Base-by-base conservation (phyloP, 2,113 vertebrate genomes). In the Apodemus sylvaticus region DNA sequence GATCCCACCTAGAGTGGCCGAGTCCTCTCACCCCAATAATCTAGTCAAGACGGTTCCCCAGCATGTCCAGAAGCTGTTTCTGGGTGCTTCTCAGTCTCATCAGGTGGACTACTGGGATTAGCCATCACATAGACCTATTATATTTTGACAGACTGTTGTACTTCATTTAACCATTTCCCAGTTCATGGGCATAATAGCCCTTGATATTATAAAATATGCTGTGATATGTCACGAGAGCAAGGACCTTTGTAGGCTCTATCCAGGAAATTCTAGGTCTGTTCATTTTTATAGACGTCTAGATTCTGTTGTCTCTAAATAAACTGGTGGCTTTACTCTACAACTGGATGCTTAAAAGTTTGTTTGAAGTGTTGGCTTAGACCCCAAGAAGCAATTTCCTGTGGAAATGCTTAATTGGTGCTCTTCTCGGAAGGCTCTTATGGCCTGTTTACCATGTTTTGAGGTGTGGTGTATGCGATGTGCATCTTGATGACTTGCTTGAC, bases 301-400 rank as follows among this genome's bases (percentile, higher is more conserved):
- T 78, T 94, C 85, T 78, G 24, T 3, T 73, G 20, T 87, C 94
- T 78, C 62, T 94, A 48, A 22, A 42, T 85, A 51, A 71, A 70
- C 17, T 31, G 2, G 6, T 53, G 60, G 68, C 55, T 95, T 92
- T 19, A 68, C 5, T 73, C 55, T 92, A 42, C 9, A 94, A 66
- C 39, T 93, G 24, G 60, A 51, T 64, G 81, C 85, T 55, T 22
- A 48, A 14, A 48, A 58, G 22, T 71, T 83, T 90, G 17, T 74
- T 73, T 83, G 66, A 95, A 77, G 93, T 79, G 4, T 55, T 93
- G 48, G 20, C 79, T 70, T 83, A 74, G 78, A 93, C 74, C 42
- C 39, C 7, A 6, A 70, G 51, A 88, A 94, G 51, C 70, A 24
- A 17, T 88, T 95, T 93, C 39, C 55, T 31, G 19, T 68, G 36